These are phyloP conservation scores for Porites evermanni DNA, from an alignment of 92 coral and sea anemone genomes.

Conservation along the genomic window DNA sequence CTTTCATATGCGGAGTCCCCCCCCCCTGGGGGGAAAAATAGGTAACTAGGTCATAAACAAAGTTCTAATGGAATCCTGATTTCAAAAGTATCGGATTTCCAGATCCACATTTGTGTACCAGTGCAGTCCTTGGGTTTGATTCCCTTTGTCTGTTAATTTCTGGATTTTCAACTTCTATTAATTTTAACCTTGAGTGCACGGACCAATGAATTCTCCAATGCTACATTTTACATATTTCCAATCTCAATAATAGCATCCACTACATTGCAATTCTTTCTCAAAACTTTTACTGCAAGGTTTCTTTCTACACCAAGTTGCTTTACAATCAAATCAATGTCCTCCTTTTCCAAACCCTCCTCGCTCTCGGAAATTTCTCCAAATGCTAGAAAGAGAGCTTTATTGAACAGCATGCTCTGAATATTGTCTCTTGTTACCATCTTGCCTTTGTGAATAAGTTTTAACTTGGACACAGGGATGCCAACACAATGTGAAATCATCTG, in stretches of 20 bases:
- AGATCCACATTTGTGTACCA: no score
- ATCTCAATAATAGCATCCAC: conserved; percentile 94
- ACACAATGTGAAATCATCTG: conserved; percentile 70
- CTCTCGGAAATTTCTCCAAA: conserved; percentile 91
- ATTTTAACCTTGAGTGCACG: background rate
- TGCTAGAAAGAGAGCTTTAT: conserved; percentile 82
- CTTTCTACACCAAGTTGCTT: conserved; percentile 89
- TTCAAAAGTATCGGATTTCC: no score
- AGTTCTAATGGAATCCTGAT: no score
- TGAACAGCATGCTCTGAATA: conserved; percentile 47
- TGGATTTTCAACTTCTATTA: background rate
- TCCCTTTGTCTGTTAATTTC: no score
- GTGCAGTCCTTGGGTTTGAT: no score
- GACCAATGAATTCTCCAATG: background rate
- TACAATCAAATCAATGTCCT: conserved; percentile 83
- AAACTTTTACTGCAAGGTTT: conserved; percentile 81
- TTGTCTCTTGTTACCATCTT: conserved; percentile 70
- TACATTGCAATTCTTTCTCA: conserved; percentile 78
- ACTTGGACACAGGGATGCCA: conserved; percentile 71
- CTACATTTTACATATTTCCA: conserved; percentile 64
- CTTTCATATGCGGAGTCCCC: no score
- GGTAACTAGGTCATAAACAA: no score
- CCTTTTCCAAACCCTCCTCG: conserved; percentile 85
- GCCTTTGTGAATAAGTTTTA: conserved; percentile 91
- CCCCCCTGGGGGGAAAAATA: no score